phyloP scores from a whole-genome alignment of 2,888 invertebrate species.

The Tetheella fluctuosa region DNA sequence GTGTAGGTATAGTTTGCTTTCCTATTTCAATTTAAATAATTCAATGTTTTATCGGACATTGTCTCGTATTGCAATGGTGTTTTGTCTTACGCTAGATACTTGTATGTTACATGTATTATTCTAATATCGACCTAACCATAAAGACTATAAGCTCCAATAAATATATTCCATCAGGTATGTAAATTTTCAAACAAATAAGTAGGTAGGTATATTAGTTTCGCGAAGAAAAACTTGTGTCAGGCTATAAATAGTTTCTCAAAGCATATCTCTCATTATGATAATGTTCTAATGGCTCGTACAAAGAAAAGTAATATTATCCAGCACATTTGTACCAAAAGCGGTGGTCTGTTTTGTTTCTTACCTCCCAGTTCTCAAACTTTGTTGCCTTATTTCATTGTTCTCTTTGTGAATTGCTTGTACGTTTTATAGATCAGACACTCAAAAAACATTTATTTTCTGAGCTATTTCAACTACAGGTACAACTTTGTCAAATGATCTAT shows the following conservation, averaged over 20 bases:
- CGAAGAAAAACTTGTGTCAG: constrained; percentile 5
- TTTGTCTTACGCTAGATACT: background rate
- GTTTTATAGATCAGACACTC: constrained; percentile 46
- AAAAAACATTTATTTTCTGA: background rate
- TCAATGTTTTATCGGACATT: constrained; percentile 19
- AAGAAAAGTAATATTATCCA: constrained; percentile 59
- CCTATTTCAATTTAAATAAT: constrained; percentile 43
- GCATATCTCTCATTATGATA: constrained; percentile 37
- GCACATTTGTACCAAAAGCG: constrained; percentile 55
- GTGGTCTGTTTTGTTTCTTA: constrained; percentile 68
- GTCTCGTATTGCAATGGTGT: background rate
- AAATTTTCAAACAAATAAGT: background rate
- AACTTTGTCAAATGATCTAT: background rate
- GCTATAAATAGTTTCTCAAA: constrained; percentile 10
- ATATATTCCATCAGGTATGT: background rate
- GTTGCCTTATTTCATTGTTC: constrained; percentile 61
- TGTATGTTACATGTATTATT: background rate
- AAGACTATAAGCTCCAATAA: too few relatives aligned
- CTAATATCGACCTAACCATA: background rate
- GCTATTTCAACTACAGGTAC: background rate
- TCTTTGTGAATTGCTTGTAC: constrained; percentile 49
- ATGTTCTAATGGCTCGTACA: constrained; percentile 54
- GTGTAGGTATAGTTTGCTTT: constrained; percentile 54
- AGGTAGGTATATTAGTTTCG: too few relatives aligned
- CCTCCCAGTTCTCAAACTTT: constrained; percentile 53